Base-by-base conservation (phyloP, 2,113 vertebrate genomes). In the Elaphurus davidianus region DNA sequence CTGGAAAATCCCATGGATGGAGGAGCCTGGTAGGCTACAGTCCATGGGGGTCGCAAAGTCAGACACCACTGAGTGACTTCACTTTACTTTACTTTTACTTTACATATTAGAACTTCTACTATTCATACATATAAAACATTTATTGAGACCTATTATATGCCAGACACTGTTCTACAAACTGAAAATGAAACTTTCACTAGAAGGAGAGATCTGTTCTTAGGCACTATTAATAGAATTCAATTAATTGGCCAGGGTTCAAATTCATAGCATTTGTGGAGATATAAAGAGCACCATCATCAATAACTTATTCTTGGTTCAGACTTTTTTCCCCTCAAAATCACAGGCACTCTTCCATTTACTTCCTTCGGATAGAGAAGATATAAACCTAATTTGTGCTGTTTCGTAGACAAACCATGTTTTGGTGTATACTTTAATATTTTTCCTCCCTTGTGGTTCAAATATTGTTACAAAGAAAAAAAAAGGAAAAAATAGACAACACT, bases 101-200 rank as follows among this genome's bases (percentile, higher is more conserved):
- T 50, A 84, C 3, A 27, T 57, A 83, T 45, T 17, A 87, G 8
- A 28, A 90, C 12, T 86, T 90, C 25, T 60, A 64, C 43, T 87
- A 81, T 60, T 94, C 5, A 85, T n/a, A 62, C 6, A 67, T 60
- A 91, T 84, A 90, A 95, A 91, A 14, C 43, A 94, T 23, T 97
- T 59, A 91, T 60, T 89, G 50, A 79, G 25, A 50, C 17, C 5
- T 85, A 19, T 55, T 60, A 30, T 40, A 4, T 83, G 45, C 7
- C 36, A 92, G 33, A 50, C 8, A 76, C 5, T 91, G 3, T 45
- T 87, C 25, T 94, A 79, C 28, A 91, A 76, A 57, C 2, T 50
- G 28, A 98, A 96, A 95, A 79, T 82, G 21, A 91, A 96, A 89
- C 36, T 94, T 64, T 91, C 92, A 87, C 64, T 85, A 13, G 16